phyloP scores from a whole-genome alignment of 2,797 vertebrate species.

The Bovichtus variegatus region DNA sequence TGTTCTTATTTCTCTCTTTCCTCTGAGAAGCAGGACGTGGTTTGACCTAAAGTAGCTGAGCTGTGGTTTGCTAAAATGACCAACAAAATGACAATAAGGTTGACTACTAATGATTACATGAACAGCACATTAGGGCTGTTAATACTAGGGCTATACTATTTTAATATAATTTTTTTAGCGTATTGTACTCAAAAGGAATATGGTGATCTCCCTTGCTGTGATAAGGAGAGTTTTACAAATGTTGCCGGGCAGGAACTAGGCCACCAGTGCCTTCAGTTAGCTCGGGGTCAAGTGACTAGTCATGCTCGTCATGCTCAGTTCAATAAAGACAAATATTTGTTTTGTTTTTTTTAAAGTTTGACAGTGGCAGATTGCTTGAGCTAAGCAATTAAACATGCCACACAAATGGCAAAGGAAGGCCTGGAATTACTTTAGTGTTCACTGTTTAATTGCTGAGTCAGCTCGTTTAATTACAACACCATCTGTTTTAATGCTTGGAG shows the following conservation, averaged over 20 bases:
- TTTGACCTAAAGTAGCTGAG: background rate
- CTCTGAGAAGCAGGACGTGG: background rate
- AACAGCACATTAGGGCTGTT: background rate
- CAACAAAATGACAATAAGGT: background rate
- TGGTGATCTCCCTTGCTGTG: background rate
- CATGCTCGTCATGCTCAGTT: background rate
- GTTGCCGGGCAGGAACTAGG: background rate
- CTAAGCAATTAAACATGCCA: slow-evolving; percentile 33
- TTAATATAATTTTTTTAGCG: background rate
- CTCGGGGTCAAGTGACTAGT: background rate
- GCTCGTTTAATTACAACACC: slow-evolving; percentile 46
- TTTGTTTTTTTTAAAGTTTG: slow-evolving; percentile 3
- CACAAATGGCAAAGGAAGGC: slow-evolving; percentile 37
- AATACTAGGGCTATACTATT: no score
- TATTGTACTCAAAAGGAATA: background rate
- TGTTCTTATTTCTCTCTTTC: background rate
- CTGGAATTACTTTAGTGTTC: slow-evolving; percentile 40
- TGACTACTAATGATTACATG: background rate
- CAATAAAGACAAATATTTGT: background rate
- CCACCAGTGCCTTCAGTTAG: background rate
- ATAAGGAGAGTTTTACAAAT: background rate
- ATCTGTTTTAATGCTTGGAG: slow-evolving; percentile 37
- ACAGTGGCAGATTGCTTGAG: slow-evolving; percentile 14
- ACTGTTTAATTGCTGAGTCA: slow-evolving; percentile 42
- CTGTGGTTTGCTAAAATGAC: background rate